Base-by-base conservation (phyloP, 2,113 vertebrate genomes). In the Zosterops japonicus region DNA sequence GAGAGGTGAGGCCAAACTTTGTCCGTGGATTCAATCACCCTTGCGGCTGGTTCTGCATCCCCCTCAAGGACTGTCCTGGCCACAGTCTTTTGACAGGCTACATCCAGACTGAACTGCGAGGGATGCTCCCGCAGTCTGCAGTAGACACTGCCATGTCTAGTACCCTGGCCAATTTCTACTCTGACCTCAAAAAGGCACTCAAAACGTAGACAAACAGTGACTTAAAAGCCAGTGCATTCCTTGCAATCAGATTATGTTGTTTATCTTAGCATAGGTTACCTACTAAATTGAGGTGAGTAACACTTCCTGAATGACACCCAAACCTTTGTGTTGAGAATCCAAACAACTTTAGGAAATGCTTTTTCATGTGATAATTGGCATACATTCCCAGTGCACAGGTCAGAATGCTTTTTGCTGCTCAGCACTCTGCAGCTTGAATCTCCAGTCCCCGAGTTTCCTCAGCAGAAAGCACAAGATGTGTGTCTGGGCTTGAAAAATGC, bases 1-100 rank as follows among this genome's bases (percentile, higher is more conserved):
- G 92, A 69, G 97, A 97, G 36, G 95, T 95, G 83, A 98, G 95
- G 53, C 96, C 97, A 11, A 97, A 95, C 89, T 98, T 98, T 93
- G 98, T 99, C 47, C 97, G 98, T 61, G 98, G 98, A 50, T 99
- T 98, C 89, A 99, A 99, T 95, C 98, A 99, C 79, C 98, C 98
- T 6, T 99, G 98, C 1, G 98, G 98, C 42, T 99, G 98, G 98
- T 99, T 99, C 95, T 99, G 98, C 3, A 56, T 98, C 72, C 98
- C 98, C 24, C 87, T 97, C 44, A 97, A 97, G 87, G 97, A 96
- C 71, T 91, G 6, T 65, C 94, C 96, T 15, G 47, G 84, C 47
- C 96, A 97, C 81, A 98, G 98, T 77, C 95, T 98, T 50, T 81
- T 99, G 93, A 99, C 98, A 7, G 98, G 98, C 36, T 99, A 98